Conservation (phyloP, 1,140 invertebrate species). For the Meloidogyne hapla region DNA sequence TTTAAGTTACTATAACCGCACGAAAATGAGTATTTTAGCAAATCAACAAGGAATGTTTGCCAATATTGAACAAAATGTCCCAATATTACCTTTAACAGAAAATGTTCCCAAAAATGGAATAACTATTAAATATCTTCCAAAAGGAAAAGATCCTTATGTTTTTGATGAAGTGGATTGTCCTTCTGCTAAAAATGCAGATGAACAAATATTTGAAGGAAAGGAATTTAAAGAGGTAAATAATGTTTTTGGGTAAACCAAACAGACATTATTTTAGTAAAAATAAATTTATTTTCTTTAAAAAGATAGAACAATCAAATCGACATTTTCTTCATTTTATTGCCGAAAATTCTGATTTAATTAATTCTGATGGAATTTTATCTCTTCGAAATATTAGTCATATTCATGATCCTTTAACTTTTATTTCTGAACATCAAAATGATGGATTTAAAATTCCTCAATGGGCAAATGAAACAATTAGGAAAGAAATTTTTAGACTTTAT, state of each 20-base stretch:
- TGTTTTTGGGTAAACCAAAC: too few relatives aligned
- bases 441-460: slow-evolving; percentile 17
- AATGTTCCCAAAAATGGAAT: slow-evolving; percentile 13
- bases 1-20: slow-evolving; percentile 14
- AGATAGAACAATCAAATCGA: background rate
- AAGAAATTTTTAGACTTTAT: slow-evolving; percentile 11
- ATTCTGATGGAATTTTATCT: background rate
- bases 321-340: background rate
- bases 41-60: slow-evolving; percentile 10
- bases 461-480: slow-evolving; percentile 18
- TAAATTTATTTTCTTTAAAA: too few relatives aligned
- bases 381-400: slow-evolving; percentile 12
- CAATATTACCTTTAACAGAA: slow-evolving; percentile 13
- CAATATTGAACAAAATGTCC: background rate
- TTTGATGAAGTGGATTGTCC: slow-evolving; percentile 20
- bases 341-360: slow-evolving; percentile 2
- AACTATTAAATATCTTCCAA: background rate
- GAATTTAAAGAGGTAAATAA: slow-evolving; percentile 12
- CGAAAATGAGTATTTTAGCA: slow-evolving; percentile 20
- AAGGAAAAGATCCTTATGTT: slow-evolving; percentile 12
- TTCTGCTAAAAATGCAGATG: slow-evolving; percentile 4
- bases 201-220: slow-evolving; percentile 7
- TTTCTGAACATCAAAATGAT: slow-evolving; percentile 14
- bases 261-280: too few relatives aligned
- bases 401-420: slow-evolving; percentile 15